Conservation (phyloP, 2,888 invertebrate species). For the Microchrysa polita region DNA sequence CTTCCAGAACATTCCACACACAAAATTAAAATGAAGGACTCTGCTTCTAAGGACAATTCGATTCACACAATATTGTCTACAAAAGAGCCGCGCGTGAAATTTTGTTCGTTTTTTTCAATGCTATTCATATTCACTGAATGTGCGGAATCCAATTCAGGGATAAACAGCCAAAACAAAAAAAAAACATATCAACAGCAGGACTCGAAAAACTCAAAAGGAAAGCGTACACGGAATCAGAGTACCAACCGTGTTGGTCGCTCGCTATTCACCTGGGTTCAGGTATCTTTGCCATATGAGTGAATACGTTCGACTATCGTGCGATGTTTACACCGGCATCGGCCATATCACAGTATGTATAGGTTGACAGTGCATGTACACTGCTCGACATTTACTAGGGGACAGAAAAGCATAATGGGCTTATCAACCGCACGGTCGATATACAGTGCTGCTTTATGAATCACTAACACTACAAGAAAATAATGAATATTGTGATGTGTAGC, state of each 20-base stretch:
- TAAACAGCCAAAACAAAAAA: not conserved
- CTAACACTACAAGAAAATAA: too few relatives aligned
- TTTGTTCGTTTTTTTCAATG: too few relatives aligned
- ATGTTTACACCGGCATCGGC: conserved; percentile 35
- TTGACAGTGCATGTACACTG: not conserved
- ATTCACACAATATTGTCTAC: too few relatives aligned
- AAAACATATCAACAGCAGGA: not conserved
- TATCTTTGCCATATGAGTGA: conserved; percentile 6
- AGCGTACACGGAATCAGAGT: not conserved
- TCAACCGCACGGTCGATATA: not conserved
- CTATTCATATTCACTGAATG: too few relatives aligned
- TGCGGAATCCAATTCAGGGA: not conserved
- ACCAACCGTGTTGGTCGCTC: not conserved
- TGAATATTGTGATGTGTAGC: conserved; percentile 36
- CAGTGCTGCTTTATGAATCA: not conserved
- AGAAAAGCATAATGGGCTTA: not conserved
- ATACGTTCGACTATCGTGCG: conserved; percentile 18
- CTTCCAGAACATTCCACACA: too few relatives aligned
- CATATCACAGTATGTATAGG: conserved; percentile 6
- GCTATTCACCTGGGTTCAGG: conserved; percentile 24
- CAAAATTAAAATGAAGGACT: too few relatives aligned
- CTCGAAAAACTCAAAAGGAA: conserved; percentile 12
- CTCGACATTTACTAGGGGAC: not conserved
- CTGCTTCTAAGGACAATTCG: too few relatives aligned
- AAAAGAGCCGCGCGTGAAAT: too few relatives aligned